Percentiles rank a stretch among this genome's conserved stretches.
These are phyloP conservation scores for Pygmarrhopalites habei DNA, from an alignment of 1,140 invertebrate genomes.

Conservation along the genomic window DNA sequence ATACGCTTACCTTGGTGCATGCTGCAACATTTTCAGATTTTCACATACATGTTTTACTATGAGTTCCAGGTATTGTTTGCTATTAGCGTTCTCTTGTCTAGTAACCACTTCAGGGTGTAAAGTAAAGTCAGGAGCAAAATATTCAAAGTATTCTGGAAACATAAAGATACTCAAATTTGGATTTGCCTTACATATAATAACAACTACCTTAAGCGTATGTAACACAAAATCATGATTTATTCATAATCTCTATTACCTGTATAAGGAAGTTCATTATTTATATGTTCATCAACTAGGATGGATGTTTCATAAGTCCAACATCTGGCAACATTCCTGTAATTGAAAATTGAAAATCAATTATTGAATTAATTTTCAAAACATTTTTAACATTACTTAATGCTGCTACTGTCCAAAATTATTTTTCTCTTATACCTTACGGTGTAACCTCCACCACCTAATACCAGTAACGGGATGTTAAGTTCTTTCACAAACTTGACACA, in stretches of 20 bases:
- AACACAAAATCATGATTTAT: too few species aligned
- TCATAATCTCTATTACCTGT: too few species aligned
- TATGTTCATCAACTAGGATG: conserved; percentile 78
- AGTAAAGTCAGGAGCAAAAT: conserved; percentile 91
- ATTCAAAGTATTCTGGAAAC: conserved; percentile 75
- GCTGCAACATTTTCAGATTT: conserved; percentile 80
- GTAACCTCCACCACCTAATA: conserved; percentile 95
- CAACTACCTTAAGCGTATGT: too few species aligned
- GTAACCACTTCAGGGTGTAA: conserved; percentile 80
- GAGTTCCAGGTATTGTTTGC: conserved; percentile 80
- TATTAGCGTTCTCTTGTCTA: conserved; percentile 83
- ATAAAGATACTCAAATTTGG: too few species aligned
- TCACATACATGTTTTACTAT: conserved; percentile 78
- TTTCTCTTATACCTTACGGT: too few species aligned
- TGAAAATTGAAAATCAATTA: too few species aligned
- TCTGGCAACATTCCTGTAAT: conserved; percentile 93
- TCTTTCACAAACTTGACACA: conserved; percentile 95
- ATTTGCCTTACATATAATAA: too few species aligned
- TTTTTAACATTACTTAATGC: too few species aligned
- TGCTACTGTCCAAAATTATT: too few species aligned
- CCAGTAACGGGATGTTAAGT: conserved; percentile 84
- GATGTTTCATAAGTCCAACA: conserved; percentile 99
- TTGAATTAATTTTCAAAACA: too few species aligned
- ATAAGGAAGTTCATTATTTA: conserved; percentile 85
- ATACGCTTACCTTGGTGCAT: conserved; percentile 57